Evolutionary conservation across 2,888 invertebrate species (phyloP).

Genomic region (Drosophila prolongata): DNA sequence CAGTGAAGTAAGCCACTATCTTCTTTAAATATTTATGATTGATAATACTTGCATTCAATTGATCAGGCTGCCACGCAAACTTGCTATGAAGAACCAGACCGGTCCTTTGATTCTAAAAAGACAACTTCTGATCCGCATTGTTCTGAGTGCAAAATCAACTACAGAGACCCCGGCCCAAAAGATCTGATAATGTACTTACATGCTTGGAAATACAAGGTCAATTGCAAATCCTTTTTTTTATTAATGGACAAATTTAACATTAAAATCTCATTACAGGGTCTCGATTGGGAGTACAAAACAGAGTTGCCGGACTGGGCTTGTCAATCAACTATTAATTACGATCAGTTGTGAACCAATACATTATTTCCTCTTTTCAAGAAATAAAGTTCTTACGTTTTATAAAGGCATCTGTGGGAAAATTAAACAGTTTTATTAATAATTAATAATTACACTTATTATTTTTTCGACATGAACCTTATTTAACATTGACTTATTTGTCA

Average conservation of each 20-base stretch:
- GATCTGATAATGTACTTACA: slow-evolving; percentile 98
- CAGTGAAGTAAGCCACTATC: background rate
- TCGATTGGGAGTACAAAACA: slow-evolving; percentile 97
- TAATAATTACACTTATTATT: too few species aligned
- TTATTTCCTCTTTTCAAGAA: background rate
- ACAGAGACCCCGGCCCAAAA: slow-evolving; percentile 95
- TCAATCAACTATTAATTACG: slow-evolving; percentile 21
- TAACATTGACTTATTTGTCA: slow-evolving; percentile 15
- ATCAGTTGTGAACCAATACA: slow-evolving; percentile 12
- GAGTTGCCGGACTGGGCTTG: slow-evolving; percentile 95
- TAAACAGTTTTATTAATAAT: too few species aligned
- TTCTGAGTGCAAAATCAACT: slow-evolving; percentile 96
- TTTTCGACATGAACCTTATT: too few species aligned
- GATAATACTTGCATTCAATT: background rate
- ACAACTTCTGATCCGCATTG: slow-evolving; percentile 86
- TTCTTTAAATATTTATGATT: too few species aligned
- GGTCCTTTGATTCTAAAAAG: slow-evolving; percentile 21
- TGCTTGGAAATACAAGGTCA: slow-evolving; percentile 95
- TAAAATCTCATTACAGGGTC: slow-evolving; percentile 88
- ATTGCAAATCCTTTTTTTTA: background rate
- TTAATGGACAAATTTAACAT: slow-evolving; percentile 4
- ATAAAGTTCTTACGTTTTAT: too few species aligned
- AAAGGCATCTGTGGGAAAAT: too few species aligned
- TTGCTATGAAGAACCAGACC: slow-evolving; percentile 31
- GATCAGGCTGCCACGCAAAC: slow-evolving; percentile 34